Conservation (phyloP, 2,797 vertebrate genomes). For the Helarctos malayanus region DNA sequence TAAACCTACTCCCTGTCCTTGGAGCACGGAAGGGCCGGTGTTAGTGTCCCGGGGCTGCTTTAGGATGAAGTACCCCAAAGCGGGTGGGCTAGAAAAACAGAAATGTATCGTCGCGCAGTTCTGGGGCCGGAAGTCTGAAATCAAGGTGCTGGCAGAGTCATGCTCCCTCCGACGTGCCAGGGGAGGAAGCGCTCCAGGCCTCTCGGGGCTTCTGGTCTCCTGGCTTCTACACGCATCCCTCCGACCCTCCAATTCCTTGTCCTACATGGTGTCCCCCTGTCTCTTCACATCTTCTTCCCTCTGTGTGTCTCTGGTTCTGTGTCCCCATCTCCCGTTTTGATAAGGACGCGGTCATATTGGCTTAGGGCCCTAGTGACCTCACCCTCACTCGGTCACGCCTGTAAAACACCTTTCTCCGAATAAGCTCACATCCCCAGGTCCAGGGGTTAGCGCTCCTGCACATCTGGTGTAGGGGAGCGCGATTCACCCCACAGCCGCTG, state of each 20-base stretch:
- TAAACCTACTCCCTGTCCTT: neutral
- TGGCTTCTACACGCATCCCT: fast-evolving
- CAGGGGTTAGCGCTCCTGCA: too few relatives aligned
- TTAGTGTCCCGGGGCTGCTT: too few relatives aligned
- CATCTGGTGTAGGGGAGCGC: neutral
- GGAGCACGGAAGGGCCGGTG: neutral
- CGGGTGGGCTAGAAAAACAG: neutral
- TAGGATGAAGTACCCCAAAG: neutral
- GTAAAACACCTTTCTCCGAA: neutral
- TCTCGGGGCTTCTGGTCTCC: neutral
- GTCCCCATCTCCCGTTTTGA: neutral
- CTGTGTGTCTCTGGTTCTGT: too few relatives aligned
- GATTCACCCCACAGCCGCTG: neutral
- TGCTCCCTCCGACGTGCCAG: neutral
- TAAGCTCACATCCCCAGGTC: neutral
- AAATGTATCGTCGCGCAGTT: neutral
- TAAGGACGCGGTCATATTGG: too few relatives aligned
- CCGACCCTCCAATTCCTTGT: neutral
- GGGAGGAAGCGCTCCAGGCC: neutral
- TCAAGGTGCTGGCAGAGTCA: neutral
- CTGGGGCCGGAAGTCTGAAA: neutral
- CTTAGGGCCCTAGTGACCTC: neutral
- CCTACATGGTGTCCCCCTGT: neutral
- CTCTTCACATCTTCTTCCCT: neutral
- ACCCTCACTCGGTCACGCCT: neutral